A percentile compares a stretch with the other conserved stretches of the same genome.
These are phyloP conservation scores for Aplysina aerophoba DNA, from an alignment of 37 sponge, comb jelly and placozoan genomes.

Conservation along the genomic window DNA sequence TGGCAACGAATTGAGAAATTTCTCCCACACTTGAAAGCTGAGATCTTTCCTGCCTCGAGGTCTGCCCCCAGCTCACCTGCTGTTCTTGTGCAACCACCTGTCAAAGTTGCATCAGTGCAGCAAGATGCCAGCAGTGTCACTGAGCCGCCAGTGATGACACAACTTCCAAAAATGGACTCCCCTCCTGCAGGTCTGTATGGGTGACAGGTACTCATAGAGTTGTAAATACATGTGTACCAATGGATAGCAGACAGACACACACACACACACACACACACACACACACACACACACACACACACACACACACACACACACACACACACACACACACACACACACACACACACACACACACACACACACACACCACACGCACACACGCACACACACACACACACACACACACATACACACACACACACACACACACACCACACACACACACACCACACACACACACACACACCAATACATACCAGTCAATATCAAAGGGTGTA, in stretches of 20 bases:
- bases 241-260: not conserved
- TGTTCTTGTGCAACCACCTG: not conserved
- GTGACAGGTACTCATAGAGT: not conserved
- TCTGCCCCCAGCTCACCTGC: not conserved
- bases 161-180: too few relatives aligned
- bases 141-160: not conserved
- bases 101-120: too few relatives aligned
- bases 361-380: conserved; percentile 42
- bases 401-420: conserved; percentile 24
- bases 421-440: not conserved
- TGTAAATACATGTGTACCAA: not conserved
- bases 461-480: conserved; percentile 40
- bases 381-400: conserved; percentile 8
- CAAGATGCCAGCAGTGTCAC: too few relatives aligned
- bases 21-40: conserved; percentile 69
- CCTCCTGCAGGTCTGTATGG: not conserved
- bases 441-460: conserved; percentile 25
- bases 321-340: conserved; percentile 1
- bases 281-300: not conserved
- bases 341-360: conserved; percentile 28
- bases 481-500: too few relatives aligned
- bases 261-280: conserved; percentile 26
- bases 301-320: too few relatives aligned
- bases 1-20: conserved; percentile 82
- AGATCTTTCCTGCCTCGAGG: conserved; percentile 68